A percentile compares a stretch with the other conserved stretches of the same genome.
Evolutionary conservation across 2,113 vertebrate species (phyloP).

Genomic region (Stercorarius parasiticus): DNA sequence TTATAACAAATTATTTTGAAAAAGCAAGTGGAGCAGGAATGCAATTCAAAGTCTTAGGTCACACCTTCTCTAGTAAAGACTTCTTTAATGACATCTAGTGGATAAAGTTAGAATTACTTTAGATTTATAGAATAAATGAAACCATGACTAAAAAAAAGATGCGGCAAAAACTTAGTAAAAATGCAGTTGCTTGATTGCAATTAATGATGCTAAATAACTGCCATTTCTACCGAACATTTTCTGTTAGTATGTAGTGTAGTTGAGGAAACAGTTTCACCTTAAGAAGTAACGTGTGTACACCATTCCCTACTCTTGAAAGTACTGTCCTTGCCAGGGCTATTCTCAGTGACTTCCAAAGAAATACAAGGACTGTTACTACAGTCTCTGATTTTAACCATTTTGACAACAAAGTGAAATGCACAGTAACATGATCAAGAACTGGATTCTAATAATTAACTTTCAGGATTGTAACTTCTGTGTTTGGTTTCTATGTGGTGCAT

Average conservation of each 20-base stretch:
- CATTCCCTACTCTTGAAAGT: neutral
- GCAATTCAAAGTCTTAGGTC: neutral
- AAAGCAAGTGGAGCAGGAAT: neutral
- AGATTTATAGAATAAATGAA: neutral
- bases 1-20: neutral
- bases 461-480: neutral
- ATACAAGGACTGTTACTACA: neutral
- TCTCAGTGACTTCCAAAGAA: neutral
- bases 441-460: neutral
- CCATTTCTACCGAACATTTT: neutral
- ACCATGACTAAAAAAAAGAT: neutral
- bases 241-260: neutral
- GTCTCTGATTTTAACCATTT: neutral
- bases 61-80: neutral
- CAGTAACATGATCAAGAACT: neutral
- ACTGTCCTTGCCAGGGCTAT: neutral
- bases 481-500: neutral
- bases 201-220: neutral
- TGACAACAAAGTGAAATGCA: neutral
- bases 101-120: neutral
- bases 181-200: neutral
- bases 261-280: neutral
- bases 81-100: constrained; percentile 35
- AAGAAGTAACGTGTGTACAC: rapidly evolving
- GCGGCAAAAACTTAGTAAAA: neutral